These are phyloP conservation scores for Podarcis siculus DNA, from an alignment of 2,797 vertebrate species.

Conservation along the genomic window DNA sequence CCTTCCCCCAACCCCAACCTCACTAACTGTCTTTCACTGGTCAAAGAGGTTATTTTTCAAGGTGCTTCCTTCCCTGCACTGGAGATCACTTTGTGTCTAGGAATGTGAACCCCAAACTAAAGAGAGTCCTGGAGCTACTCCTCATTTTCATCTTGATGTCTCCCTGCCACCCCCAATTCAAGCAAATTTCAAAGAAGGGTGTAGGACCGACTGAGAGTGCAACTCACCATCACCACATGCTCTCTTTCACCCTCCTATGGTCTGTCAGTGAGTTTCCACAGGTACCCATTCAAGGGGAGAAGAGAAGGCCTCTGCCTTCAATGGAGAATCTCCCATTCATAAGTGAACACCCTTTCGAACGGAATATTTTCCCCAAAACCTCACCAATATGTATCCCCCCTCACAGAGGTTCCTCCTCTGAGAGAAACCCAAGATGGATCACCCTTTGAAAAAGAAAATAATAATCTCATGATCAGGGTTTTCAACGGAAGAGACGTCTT, in stretches of 20 bases:
- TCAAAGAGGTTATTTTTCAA: background rate
- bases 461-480: background rate
- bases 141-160: background rate
- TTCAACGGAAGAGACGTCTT: background rate
- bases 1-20: background rate
- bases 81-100: background rate
- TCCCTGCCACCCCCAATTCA: background rate
- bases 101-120: background rate
- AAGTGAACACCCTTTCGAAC: background rate
- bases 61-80: background rate
- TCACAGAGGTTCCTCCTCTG: background rate
- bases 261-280: background rate
- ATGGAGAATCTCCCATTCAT: background rate
- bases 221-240: background rate
- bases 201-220: background rate
- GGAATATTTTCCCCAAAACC: background rate
- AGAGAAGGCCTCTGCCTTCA: background rate
- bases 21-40: background rate
- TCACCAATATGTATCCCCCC: too few species aligned
- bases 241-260: background rate
- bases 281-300: background rate
- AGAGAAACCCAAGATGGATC: background rate
- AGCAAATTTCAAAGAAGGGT: background rate
- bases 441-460: background rate
- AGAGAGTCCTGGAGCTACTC: background rate